Evolutionary conservation across 2,797 vertebrate species (phyloP).

Genomic region (Poliocrania exsul): DNA sequence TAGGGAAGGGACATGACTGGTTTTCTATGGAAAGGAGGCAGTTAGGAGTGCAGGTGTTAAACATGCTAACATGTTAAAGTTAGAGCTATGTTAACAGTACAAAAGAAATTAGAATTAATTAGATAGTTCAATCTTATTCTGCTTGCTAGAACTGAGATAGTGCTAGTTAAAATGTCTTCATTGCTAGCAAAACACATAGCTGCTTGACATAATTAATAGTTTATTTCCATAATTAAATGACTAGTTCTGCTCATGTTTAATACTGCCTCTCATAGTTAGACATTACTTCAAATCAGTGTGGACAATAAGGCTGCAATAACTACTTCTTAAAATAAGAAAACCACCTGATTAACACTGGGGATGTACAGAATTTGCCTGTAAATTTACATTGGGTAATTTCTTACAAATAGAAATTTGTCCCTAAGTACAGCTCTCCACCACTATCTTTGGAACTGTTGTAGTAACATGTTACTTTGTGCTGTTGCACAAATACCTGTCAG

Average conservation of each 20-base stretch:
- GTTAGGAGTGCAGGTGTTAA: not conserved
- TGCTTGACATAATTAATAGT: slow-evolving; percentile 6
- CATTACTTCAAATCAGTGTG: not conserved
- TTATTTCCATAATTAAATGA: slow-evolving; percentile 4
- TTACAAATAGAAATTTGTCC: not conserved
- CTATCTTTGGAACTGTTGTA: not conserved
- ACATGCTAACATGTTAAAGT: not conserved
- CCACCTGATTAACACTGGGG: not conserved
- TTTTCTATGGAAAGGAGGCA: not conserved
- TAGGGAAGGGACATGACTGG: not conserved
- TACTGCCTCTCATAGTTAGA: not conserved
- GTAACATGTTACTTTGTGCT: not conserved
- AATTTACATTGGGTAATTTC: not conserved
- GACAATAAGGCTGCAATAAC: not conserved
- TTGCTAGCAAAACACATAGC: not conserved
- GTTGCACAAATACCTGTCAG: not conserved
- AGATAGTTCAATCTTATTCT: not conserved
- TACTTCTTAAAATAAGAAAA: not conserved
- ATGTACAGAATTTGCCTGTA: not conserved
- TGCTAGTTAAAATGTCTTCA: not conserved
- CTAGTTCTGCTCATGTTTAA: not conserved
- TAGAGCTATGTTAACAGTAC: not conserved
- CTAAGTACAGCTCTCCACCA: not conserved
- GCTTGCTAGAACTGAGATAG: not conserved
- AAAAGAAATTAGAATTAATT: slow-evolving; percentile 1